Evolutionary conservation across 2,113 vertebrate genomes (phyloP).

Genomic region (Dasyprocta punctata): DNA sequence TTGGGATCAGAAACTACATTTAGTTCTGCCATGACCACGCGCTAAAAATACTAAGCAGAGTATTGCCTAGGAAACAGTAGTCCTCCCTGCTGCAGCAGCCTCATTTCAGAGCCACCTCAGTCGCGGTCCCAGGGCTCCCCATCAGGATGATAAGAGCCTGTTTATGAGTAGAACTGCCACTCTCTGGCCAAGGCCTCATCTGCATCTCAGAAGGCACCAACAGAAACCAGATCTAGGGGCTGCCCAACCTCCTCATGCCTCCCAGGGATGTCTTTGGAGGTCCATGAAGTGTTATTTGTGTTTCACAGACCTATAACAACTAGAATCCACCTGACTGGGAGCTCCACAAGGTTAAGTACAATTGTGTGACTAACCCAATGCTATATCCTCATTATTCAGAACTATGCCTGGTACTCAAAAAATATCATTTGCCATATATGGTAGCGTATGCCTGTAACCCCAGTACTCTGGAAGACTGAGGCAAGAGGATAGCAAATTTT

Average conservation of each 20-base stretch:
- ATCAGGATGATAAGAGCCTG: neutral
- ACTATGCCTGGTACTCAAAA: slow-evolving; percentile 31
- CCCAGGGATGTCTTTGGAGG: neutral
- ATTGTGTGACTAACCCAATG: neutral
- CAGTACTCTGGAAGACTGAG: neutral
- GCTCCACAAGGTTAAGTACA: neutral
- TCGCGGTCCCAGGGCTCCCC: slow-evolving; percentile 39
- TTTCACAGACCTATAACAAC: neutral
- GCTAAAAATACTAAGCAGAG: slow-evolving; percentile 80
- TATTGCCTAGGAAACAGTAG: slow-evolving; percentile 76
- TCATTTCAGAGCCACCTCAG: slow-evolving; percentile 48
- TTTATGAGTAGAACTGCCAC: neutral
- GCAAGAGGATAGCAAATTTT: neutral
- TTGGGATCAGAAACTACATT: slow-evolving; percentile 80
- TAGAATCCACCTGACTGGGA: slow-evolving; percentile 1
- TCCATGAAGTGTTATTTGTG: slow-evolving; percentile 38
- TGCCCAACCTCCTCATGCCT: neutral
- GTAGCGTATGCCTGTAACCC: neutral
- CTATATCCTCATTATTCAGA: neutral
- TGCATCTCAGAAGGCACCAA: slow-evolving; percentile 37
- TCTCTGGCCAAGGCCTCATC: neutral
- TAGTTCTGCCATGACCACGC: slow-evolving; percentile 71
- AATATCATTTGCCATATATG: neutral
- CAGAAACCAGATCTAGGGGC: neutral
- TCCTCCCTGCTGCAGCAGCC: slow-evolving; percentile 29